Evolutionary conservation across 2,888 invertebrate species (phyloP), one percentile per base, ranked within the genome.

Genomic region (Leptopilina myrica): DNA sequence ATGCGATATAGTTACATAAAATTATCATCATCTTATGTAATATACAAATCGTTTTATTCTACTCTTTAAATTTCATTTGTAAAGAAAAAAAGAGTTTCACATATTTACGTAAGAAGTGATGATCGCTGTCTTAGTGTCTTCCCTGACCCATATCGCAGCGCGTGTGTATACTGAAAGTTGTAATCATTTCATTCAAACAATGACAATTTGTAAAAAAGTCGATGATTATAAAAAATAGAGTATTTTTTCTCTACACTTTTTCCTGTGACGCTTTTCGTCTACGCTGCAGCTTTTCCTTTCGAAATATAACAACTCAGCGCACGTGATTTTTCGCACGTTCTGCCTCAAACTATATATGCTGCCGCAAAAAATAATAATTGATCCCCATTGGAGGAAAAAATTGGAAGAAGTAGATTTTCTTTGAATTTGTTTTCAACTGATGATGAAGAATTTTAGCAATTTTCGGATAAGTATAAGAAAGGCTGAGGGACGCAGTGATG

Each of bases 201-300:
- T 5, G 3, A 33, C 33, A 33, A 33, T 33, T 33, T 33, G 4
- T n/a, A 33, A 33, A 33, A 33, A 33, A 3, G 4, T 33, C 33
- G 33, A 33, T 5, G 33, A 33, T 33, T 33, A 33, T 33, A 4
- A 33, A 3, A 33, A 33, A 33, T 4, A 33, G 33, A 33, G 12
- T 81, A 80, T 79, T 80, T 77, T 76, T 79, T 80, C 76, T 76
- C 69, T 73, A 76, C 76, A 76, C 33, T 33, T 33, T 33, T 33
- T 33, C 0, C 33, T 33, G 79, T 79, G 20, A 77, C 78, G 75
- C 80, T 81, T 80, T 79, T 80, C 81, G 83, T 80, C 80, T 78
- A 83, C 81, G 81, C 78, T 77, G 82, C 82, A 1, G 20, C 20
- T 20, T 66, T 80, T 79, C 78, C 56, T 67, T 66, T 53, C 59